These are phyloP conservation scores for Macrotrachela quadricornifera DNA, from an alignment of 1,140 invertebrate genomes.

Conservation along the genomic window DNA sequence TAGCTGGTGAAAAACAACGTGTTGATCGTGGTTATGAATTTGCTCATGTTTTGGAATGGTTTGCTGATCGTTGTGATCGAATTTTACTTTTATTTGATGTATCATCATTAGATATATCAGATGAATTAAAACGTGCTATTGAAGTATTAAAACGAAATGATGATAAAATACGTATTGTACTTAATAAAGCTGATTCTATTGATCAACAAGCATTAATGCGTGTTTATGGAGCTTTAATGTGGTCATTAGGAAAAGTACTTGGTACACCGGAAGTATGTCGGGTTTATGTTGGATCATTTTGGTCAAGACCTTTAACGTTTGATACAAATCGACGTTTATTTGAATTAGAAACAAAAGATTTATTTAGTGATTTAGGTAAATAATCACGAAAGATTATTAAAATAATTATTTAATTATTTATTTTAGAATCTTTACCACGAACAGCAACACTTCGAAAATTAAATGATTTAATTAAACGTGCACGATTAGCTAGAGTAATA, in stretches of 20 bases:
- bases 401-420: too few relatives aligned
- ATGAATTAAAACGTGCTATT: conserved; percentile 77
- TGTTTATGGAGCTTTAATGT: conserved; percentile 94
- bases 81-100: conserved; percentile 95
- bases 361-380: conserved; percentile 58
- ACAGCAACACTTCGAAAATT: conserved; percentile 85
- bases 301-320: conserved; percentile 80
- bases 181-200: conserved; percentile 97
- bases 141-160: conserved; percentile 73
- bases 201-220: conserved; percentile 95
- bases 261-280: conserved; percentile 90
- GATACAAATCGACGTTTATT: conserved; percentile 53
- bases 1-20: conserved; percentile 68
- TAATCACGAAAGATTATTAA: too few relatives aligned
- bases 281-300: conserved; percentile 92
- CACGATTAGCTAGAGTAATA: conserved; percentile 64
- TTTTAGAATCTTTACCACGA: conserved; percentile 62
- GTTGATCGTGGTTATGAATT: conserved; percentile 94
- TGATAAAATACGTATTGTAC: conserved; percentile 88
- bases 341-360: conserved; percentile 86
- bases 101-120: conserved; percentile 96
- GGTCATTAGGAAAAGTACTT: conserved; percentile 55
- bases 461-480: conserved; percentile 89
- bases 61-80: conserved; percentile 85
- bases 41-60: conserved; percentile 90